These are phyloP conservation scores for Siderastrea radians DNA, from an alignment of 92 coral and sea anemone species.

Conservation along the genomic window DNA sequence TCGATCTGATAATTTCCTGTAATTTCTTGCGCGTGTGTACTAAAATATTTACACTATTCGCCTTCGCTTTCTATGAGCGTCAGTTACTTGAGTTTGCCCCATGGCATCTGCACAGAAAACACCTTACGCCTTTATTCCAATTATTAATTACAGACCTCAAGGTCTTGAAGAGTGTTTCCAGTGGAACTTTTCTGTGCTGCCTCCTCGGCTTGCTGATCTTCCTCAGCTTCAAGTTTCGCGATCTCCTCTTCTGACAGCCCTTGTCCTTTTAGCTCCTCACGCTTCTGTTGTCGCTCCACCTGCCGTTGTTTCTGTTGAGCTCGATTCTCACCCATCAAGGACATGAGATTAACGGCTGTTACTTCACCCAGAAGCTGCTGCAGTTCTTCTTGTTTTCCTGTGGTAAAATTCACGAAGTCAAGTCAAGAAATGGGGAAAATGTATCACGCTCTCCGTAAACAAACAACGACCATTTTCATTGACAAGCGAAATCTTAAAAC, in stretches of 20 bases:
- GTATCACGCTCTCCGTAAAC: too few relatives aligned
- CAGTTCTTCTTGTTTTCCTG: constrained; percentile 92
- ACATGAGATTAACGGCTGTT: constrained; percentile 73
- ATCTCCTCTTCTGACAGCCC: constrained; percentile 91
- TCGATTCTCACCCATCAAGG: constrained; percentile 89
- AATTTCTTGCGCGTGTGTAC: too few relatives aligned
- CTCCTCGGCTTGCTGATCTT: constrained; percentile 85
- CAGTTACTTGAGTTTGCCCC: too few relatives aligned
- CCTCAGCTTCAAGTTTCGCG: constrained; percentile 84
- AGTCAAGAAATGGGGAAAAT: too few relatives aligned
- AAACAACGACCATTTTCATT: too few relatives aligned
- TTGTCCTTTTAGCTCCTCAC: constrained; percentile 80
- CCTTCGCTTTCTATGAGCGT: too few relatives aligned
- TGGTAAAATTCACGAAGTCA: not conserved
- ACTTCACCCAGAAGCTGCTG: constrained; percentile 89
- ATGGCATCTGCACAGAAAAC: too few relatives aligned
- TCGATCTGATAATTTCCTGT: too few relatives aligned
- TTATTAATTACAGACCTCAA: constrained; percentile 67
- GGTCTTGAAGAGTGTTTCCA: constrained; percentile 85
- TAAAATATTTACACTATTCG: too few relatives aligned
- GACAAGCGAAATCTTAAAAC: too few relatives aligned
- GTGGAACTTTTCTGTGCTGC: constrained; percentile 77
- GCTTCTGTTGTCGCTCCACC: constrained; percentile 81
- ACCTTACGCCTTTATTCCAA: too few relatives aligned
- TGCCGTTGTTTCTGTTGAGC: constrained; percentile 83